A percentile compares a stretch with the other conserved stretches of the same genome.
Conservation (phyloP, 2,888 invertebrate genomes). For the Lithosia quadra region DNA sequence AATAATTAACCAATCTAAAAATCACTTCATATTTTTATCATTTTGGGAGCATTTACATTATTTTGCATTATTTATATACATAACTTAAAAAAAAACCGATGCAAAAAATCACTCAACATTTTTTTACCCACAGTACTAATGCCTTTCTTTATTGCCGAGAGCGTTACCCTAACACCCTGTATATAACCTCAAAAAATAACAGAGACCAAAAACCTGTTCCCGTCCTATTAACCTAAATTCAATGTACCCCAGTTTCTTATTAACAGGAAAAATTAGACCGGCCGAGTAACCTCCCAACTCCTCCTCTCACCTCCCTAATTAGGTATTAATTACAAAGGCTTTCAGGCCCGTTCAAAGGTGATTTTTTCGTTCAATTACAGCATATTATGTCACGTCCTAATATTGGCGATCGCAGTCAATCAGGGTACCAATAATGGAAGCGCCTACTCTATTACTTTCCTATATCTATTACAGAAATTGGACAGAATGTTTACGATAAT, state of each 20-base stretch:
- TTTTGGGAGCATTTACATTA: too few species aligned
- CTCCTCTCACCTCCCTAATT: constrained; percentile 29
- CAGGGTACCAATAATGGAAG: constrained; percentile 54
- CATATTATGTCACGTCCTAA: constrained; percentile 39
- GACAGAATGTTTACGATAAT: background rate
- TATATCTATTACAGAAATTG: constrained; percentile 30
- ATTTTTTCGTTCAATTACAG: constrained; percentile 47
- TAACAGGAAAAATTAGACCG: constrained; percentile 4
- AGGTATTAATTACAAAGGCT: constrained; percentile 53
- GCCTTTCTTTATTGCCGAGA: too few species aligned
- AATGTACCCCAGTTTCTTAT: constrained; percentile 9
- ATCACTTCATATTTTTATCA: too few species aligned
- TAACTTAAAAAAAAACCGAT: too few species aligned
- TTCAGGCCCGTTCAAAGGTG: constrained; percentile 44
- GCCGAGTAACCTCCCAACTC: constrained; percentile 13
- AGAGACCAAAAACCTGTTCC: background rate
- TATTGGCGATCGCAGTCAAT: constrained; percentile 56
- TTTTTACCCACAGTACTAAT: too few species aligned
- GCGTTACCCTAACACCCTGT: too few species aligned
- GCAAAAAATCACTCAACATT: too few species aligned
- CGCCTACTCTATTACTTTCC: constrained; percentile 47
- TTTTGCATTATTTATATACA: too few species aligned
- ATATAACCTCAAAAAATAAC: constrained; percentile 3
- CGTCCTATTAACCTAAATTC: constrained; percentile 9
- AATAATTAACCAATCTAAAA: too few species aligned